phyloP scores from a whole-genome alignment of 2,113 vertebrate species.

The Heterochromis multidens region DNA sequence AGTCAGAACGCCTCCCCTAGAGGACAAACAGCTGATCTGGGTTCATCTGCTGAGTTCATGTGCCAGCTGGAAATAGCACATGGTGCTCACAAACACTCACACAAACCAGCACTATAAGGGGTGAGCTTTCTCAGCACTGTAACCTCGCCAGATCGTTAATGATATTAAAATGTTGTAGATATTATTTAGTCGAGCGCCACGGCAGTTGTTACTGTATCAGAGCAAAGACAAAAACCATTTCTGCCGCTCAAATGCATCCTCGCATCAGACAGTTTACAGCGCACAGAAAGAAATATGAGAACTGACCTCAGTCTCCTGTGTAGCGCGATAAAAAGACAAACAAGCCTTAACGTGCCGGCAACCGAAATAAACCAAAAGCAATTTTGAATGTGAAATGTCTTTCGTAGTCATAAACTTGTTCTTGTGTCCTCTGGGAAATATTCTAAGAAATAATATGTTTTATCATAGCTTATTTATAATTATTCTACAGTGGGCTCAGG shows the following conservation, averaged over 20 bases:
- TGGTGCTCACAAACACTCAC: slow-evolving; percentile 3
- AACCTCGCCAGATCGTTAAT: not conserved
- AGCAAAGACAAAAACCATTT: not conserved
- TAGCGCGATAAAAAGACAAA: slow-evolving; percentile 7
- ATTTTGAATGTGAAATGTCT: slow-evolving; percentile 29
- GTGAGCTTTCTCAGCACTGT: not conserved
- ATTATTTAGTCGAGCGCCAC: not conserved
- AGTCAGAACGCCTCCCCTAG: slow-evolving; percentile 28
- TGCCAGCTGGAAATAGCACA: slow-evolving; percentile 54
- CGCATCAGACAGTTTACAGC: not conserved
- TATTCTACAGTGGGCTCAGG: not conserved
- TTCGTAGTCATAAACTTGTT: not conserved
- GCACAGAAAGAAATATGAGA: slow-evolving; percentile 12
- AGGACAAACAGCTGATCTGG: slow-evolving; percentile 62
- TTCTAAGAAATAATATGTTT: not conserved
- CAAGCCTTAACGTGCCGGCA: not conserved
- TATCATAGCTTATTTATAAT: not conserved
- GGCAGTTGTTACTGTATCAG: not conserved
- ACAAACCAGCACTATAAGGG: not conserved
- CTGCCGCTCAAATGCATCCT: not conserved
- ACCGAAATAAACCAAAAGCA: slow-evolving; percentile 19
- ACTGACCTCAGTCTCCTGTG: not conserved
- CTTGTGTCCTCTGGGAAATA: slow-evolving; percentile 1
- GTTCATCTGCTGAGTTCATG: slow-evolving; percentile 61
- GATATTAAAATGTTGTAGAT: not conserved